phyloP scores from a whole-genome alignment of 2,888 invertebrate genomes.

The Andricus quercusramuli region DNA sequence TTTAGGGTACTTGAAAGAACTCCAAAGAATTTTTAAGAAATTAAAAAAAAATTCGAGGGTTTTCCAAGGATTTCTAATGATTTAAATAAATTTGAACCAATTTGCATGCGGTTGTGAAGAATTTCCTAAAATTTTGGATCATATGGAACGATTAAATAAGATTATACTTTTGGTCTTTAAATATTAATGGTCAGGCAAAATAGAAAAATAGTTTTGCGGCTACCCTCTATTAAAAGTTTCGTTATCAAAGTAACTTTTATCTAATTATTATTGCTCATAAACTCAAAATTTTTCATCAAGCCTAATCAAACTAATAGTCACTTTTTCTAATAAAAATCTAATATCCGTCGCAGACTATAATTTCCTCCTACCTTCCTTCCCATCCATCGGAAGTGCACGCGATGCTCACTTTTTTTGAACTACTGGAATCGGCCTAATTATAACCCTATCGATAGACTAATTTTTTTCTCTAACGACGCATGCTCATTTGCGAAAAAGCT shows the following conservation, averaged over 20 bases:
- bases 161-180: too few species aligned
- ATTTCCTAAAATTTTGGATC: too few species aligned
- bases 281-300: neutral
- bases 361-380: neutral
- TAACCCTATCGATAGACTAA: constrained; percentile 14
- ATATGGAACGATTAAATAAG: too few species aligned
- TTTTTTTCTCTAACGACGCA: constrained; percentile 2
- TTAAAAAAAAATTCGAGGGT: too few species aligned
- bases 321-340: neutral
- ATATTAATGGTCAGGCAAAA: too few species aligned
- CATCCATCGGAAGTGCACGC: constrained; percentile 24
- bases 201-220: too few species aligned
- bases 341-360: neutral
- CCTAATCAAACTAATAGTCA: neutral
- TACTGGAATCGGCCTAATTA: neutral
- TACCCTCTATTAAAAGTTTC: neutral
- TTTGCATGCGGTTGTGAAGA: too few species aligned
- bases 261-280: neutral
- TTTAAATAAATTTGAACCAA: too few species aligned
- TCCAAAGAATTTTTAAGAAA: too few species aligned
- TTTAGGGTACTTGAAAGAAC: too few species aligned
- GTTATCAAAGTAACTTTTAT: neutral
- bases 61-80: too few species aligned
- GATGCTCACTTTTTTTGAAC: constrained; percentile 12
- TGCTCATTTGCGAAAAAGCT: neutral